Percentiles rank a stretch among this genome's conserved stretches.
phyloP scores from a whole-genome alignment of 2,113 vertebrate species.

The Anthoscopus minutus region DNA sequence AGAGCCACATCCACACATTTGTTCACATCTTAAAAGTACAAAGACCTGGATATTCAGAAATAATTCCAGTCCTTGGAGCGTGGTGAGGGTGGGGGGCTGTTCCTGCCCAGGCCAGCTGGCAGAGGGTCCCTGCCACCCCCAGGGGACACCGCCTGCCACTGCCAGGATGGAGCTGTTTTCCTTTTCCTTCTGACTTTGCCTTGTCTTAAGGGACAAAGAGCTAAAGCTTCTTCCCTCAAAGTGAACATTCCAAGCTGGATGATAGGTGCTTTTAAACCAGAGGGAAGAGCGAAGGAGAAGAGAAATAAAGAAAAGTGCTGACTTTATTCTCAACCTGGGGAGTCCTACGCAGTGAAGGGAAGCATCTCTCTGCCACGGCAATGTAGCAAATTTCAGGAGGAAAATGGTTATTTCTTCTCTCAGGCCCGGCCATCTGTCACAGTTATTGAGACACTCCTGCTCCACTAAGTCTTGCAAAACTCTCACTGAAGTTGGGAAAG shows the following conservation, averaged over 20 bases:
- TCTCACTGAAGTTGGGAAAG: not conserved
- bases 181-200: not conserved
- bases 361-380: not conserved
- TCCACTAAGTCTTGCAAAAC: not conserved
- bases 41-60: not conserved
- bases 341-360: not conserved
- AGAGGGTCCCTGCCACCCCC: not conserved
- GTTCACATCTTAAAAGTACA: rapidly evolving
- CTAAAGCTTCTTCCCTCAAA: not conserved
- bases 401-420: slow-evolving; percentile 23
- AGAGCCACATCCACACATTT: not conserved
- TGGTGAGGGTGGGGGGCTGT: not conserved
- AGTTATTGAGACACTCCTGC: not conserved
- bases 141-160: not conserved
- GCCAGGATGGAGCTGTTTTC: not conserved
- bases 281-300: not conserved
- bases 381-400: not conserved
- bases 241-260: not conserved
- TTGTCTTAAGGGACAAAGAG: not conserved
- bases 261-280: not conserved
- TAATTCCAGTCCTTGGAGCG: not conserved
- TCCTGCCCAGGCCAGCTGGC: not conserved
- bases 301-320: not conserved
- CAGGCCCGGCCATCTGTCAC: not conserved
- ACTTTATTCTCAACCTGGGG: slow-evolving; percentile 14